Conservation (phyloP, 2,888 invertebrate genomes). For the Drosophila atripex region DNA sequence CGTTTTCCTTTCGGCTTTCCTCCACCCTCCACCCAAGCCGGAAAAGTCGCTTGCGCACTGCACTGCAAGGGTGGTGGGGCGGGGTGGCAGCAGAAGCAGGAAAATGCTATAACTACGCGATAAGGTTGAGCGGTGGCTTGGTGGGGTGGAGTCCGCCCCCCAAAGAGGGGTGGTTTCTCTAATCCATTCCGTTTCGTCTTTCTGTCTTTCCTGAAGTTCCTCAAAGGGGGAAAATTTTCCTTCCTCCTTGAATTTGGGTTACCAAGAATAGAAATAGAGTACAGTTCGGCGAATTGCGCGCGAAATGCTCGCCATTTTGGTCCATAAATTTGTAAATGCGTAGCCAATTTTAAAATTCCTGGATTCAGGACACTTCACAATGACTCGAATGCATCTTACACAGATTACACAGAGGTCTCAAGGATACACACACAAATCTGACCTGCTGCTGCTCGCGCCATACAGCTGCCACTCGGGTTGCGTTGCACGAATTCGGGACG, state of each 20-base stretch:
- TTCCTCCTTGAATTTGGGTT: slow-evolving; percentile 32
- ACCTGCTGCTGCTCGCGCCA: slow-evolving; percentile 62
- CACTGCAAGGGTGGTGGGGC: slow-evolving; percentile 11
- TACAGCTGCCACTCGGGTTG: slow-evolving; percentile 54
- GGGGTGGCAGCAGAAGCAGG: slow-evolving; percentile 23
- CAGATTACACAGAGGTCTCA: slow-evolving; percentile 9
- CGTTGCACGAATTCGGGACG: slow-evolving; percentile 53
- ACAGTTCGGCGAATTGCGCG: slow-evolving; percentile 48
- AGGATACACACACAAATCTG: slow-evolving; percentile 52
- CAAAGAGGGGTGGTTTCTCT: slow-evolving; percentile 64
- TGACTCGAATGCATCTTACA: slow-evolving; percentile 15
- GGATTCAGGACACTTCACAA: slow-evolving; percentile 21
- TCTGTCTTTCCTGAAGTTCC: slow-evolving; percentile 8
- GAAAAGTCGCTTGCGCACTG: slow-evolving; percentile 44
- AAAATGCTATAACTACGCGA: slow-evolving; percentile 36
- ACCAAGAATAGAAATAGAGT: slow-evolving; percentile 10
- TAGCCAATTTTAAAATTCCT: slow-evolving; percentile 31
- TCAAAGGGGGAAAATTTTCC: slow-evolving; percentile 8
- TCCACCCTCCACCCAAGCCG: slow-evolving; percentile 10
- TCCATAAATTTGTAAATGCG: slow-evolving; percentile 28
- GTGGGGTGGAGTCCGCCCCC: slow-evolving; percentile 39
- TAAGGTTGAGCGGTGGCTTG: slow-evolving; percentile 15
- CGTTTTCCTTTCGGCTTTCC: slow-evolving; percentile 36
- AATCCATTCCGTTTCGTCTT: slow-evolving; percentile 7
- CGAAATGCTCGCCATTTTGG: slow-evolving; percentile 59